These are phyloP conservation scores for Apostichopus californicus DNA, from an alignment of 35 echinoderm and acorn worm species.

Conservation along the genomic window DNA sequence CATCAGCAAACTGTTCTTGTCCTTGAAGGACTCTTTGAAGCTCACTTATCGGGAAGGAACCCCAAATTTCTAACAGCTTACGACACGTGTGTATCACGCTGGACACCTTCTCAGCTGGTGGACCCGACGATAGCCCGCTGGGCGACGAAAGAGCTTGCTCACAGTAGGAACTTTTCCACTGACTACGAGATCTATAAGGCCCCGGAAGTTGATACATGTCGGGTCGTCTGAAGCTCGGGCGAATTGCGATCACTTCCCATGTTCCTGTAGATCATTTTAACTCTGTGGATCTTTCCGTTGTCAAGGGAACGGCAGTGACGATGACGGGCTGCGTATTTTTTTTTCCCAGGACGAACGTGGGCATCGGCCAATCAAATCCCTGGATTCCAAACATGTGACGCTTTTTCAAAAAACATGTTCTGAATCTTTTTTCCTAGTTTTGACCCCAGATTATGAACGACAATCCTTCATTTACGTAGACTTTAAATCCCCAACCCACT, in stretches of 20 bases:
- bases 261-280: background rate
- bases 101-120: background rate
- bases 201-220: background rate
- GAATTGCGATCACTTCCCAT: constrained; percentile 5
- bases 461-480: too few species aligned
- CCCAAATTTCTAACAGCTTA: constrained; percentile 4
- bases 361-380: too few species aligned
- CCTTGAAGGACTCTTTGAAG: background rate
- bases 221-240: background rate
- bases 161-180: constrained; percentile 15
- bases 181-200: background rate
- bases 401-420: too few species aligned
- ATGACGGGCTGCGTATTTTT: background rate
- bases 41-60: background rate
- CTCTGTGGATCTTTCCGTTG: background rate
- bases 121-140: constrained; percentile 2
- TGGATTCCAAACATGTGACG: too few species aligned
- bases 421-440: too few species aligned
- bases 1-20: background rate
- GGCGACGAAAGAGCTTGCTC: background rate
- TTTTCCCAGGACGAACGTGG: too few species aligned
- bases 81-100: background rate
- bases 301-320: background rate
- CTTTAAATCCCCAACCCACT: too few species aligned
- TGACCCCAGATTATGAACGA: too few species aligned